These are phyloP conservation scores for Cavia aperea DNA, from an alignment of 2,113 vertebrate genomes.

Conservation along the genomic window DNA sequence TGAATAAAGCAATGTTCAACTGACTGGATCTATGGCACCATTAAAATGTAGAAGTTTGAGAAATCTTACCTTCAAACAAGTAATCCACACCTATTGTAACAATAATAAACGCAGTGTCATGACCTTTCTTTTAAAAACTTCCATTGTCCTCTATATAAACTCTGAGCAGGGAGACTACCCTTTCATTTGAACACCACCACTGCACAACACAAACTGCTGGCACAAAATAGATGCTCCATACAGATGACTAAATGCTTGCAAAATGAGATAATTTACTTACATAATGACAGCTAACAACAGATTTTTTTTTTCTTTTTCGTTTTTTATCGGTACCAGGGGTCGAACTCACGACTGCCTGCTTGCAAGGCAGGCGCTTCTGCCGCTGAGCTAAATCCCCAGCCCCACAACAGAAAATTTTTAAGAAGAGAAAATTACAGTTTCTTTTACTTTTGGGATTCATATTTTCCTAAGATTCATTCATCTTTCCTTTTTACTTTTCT, in stretches of 20 bases:
- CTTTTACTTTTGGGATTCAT: slow-evolving; percentile 18
- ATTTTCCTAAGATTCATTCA: slow-evolving; percentile 4
- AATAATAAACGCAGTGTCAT: neutral
- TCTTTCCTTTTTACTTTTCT: neutral
- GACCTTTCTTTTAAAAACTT: neutral
- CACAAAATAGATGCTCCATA: neutral
- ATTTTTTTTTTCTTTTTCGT: no score
- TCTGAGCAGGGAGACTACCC: neutral
- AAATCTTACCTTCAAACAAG: neutral
- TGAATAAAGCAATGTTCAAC: slow-evolving; percentile 32
- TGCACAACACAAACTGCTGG: neutral
- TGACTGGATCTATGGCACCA: slow-evolving; percentile 2
- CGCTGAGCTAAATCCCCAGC: no score
- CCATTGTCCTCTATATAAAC: neutral
- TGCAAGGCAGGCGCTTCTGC: no score
- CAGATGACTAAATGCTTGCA: neutral
- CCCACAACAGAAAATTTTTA: neutral
- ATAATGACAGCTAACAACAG: neutral
- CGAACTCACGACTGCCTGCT: no score
- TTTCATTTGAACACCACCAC: neutral
- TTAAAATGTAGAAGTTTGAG: slow-evolving; percentile 17
- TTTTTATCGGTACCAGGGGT: no score
- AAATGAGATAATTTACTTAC: neutral
- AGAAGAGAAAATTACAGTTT: neutral
- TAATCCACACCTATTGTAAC: neutral